Conservation (phyloP, 35 echinoderm and acorn worm genomes). For the Apostichopus japonicus region DNA sequence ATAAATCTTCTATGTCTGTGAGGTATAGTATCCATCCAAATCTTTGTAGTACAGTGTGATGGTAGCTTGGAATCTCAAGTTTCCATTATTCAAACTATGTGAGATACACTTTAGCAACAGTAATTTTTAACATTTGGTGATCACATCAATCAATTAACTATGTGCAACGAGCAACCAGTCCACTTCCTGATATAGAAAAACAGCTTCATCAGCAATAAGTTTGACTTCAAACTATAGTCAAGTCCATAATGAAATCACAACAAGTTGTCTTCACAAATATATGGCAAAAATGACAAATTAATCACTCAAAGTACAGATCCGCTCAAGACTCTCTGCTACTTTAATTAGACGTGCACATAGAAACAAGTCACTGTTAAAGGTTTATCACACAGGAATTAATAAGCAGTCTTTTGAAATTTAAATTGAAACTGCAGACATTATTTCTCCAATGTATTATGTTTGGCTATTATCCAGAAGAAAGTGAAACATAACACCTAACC, state of each 20-base stretch:
- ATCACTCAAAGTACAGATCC: background rate
- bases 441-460: background rate
- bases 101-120: background rate
- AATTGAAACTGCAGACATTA: background rate
- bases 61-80: no score
- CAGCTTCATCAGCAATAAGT: background rate
- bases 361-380: no score
- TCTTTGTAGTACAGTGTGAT: no score
- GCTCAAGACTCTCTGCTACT: background rate
- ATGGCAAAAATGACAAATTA: background rate
- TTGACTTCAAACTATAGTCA: background rate
- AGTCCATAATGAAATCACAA: background rate
- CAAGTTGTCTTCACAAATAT: background rate
- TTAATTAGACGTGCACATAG: background rate
- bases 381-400: no score
- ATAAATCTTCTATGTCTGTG: no score
- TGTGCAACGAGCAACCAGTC: background rate
- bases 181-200: background rate
- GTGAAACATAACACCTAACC: background rate
- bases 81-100: no score
- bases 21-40: no score
- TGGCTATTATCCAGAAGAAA: background rate
- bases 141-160: background rate
- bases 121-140: background rate
- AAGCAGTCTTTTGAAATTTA: no score